Evolutionary conservation across 1,140 invertebrate genomes (phyloP).

Genomic region (Manduca sexta): DNA sequence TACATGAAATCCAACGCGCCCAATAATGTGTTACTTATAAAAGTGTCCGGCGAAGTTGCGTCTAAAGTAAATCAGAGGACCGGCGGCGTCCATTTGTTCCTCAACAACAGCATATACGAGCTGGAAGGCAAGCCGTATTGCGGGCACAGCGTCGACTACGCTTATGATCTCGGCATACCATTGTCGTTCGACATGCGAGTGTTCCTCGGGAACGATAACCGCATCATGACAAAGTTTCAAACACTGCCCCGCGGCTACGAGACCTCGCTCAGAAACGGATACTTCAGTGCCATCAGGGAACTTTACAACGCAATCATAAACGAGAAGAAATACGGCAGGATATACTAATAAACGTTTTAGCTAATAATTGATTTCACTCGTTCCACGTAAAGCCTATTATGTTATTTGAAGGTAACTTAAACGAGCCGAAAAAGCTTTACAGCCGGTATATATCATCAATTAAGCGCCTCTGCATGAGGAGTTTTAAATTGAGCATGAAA

Average conservation of each 20-base stretch:
- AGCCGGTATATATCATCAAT: slow-evolving; percentile 2
- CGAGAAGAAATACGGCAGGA: slow-evolving; percentile 28
- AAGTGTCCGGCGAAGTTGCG: slow-evolving; percentile 31
- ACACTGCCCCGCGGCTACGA: slow-evolving; percentile 40
- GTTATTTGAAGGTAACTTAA: neutral
- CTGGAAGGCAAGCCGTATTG: slow-evolving; percentile 39
- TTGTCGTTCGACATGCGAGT: slow-evolving; percentile 53
- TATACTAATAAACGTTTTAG: slow-evolving; percentile 5
- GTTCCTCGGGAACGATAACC: slow-evolving; percentile 35
- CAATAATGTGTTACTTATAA: slow-evolving; percentile 14
- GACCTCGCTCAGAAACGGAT: slow-evolving; percentile 34
- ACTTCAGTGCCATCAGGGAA: slow-evolving; percentile 52
- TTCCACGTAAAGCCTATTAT: neutral
- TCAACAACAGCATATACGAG: slow-evolving; percentile 40
- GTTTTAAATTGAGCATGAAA: slow-evolving; percentile 23
- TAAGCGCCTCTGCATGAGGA: slow-evolving; percentile 9
- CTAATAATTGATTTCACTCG: neutral
- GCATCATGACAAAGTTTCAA: slow-evolving; percentile 48
- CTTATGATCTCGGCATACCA: slow-evolving; percentile 27
- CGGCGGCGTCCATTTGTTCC: slow-evolving; percentile 37
- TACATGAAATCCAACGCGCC: slow-evolving; percentile 11
- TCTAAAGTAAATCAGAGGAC: slow-evolving; percentile 48
- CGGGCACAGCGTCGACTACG: slow-evolving; percentile 58
- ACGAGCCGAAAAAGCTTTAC: neutral
- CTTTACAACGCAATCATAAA: slow-evolving; percentile 37